phyloP scores from a whole-genome alignment of 2,113 vertebrate genomes.

The Mustela lutreola region DNA sequence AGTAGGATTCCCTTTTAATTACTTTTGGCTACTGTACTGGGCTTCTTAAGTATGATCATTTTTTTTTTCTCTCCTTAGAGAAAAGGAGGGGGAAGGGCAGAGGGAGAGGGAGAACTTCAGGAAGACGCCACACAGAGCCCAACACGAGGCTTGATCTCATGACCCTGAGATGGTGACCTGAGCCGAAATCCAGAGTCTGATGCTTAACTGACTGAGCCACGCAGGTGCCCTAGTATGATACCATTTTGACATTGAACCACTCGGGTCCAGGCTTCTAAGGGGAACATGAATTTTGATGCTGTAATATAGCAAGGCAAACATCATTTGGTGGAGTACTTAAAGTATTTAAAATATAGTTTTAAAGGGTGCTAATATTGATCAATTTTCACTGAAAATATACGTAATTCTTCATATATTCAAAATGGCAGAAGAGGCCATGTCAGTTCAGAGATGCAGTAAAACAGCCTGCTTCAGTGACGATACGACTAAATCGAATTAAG shows the following conservation, averaged over 20 bases:
- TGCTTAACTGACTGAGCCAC: background rate
- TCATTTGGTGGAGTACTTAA: background rate
- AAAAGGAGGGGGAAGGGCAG: background rate
- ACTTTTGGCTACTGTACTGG: background rate
- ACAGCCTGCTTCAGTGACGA: background rate
- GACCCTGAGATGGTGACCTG: background rate
- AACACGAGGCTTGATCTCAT: background rate
- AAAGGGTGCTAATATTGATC: background rate
- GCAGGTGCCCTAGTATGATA: background rate
- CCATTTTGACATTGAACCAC: background rate
- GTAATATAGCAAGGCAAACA: background rate
- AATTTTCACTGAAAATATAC: background rate
- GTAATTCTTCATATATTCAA: background rate
- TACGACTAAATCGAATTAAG: background rate
- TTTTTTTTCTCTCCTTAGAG: background rate
- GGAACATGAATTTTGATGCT: background rate
- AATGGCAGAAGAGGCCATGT: background rate
- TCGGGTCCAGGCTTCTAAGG: background rate
- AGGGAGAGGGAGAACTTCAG: background rate
- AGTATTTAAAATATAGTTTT: constrained; percentile 4
- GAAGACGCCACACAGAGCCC: background rate
- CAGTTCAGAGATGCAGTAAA: background rate
- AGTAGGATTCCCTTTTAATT: background rate
- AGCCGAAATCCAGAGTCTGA: background rate
- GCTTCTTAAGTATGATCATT: background rate